phyloP scores from a whole-genome alignment of 2,113 vertebrate genomes.

The Stegostoma tigrinum region DNA sequence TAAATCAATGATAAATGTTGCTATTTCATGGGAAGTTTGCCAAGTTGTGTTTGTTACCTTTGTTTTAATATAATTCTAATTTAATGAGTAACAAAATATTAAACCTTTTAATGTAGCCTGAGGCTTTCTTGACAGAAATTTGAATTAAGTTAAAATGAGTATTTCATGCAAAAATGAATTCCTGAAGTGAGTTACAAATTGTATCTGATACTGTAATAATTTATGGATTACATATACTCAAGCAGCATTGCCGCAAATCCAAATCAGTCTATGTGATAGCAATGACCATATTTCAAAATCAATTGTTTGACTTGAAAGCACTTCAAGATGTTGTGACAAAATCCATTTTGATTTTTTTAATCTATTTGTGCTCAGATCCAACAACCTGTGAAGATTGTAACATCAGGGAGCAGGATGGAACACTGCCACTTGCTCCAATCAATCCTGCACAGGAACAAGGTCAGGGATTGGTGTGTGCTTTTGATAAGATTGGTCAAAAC shows the following conservation, averaged over 20 bases:
- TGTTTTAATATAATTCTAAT: neutral
- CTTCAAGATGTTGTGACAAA: neutral
- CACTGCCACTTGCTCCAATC: no score
- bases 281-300: neutral
- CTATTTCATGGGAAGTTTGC: neutral
- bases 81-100: neutral
- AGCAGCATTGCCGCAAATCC: neutral
- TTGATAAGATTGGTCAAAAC: no score
- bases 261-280: neutral
- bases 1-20: neutral
- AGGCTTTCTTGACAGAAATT: neutral
- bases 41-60: neutral
- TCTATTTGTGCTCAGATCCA: no score
- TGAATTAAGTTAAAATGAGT: neutral
- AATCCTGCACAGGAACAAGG: no score
- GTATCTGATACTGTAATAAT: neutral
- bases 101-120: neutral
- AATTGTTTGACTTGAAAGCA: neutral
- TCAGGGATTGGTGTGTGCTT: no score
- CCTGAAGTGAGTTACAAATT: neutral
- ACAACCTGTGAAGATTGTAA: no score
- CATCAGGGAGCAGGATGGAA: no score
- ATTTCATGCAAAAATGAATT: neutral
- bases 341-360: neutral
- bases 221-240: neutral